These are phyloP conservation scores for Erannis defoliaria DNA, from an alignment of 2,888 invertebrate genomes.

Conservation along the genomic window DNA sequence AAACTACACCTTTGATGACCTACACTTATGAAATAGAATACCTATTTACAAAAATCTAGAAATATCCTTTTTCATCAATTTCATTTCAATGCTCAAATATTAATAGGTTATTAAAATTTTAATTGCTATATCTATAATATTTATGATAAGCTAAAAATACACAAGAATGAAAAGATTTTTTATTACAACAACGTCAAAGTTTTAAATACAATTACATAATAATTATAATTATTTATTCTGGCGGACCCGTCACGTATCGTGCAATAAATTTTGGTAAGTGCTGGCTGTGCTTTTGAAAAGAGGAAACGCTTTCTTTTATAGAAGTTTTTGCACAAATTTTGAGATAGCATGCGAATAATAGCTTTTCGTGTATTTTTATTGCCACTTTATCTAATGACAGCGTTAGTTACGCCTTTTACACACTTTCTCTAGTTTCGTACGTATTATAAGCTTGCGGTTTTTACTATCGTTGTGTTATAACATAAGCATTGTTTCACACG, in stretches of 20 bases:
- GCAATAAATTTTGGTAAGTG: not conserved
- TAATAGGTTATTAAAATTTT: too few relatives aligned
- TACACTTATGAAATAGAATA: too few relatives aligned
- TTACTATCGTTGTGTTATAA: not conserved
- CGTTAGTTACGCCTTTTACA: constrained; percentile 25
- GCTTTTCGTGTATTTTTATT: constrained; percentile 18
- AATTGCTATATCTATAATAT: too few relatives aligned
- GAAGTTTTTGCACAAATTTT: not conserved
- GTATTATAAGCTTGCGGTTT: constrained; percentile 5
- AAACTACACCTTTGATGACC: too few relatives aligned
- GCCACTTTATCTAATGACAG: constrained; percentile 24
- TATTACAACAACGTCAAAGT: not conserved
- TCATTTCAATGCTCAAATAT: too few relatives aligned
- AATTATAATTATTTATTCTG: not conserved
- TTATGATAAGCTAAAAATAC: too few relatives aligned
- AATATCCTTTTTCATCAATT: too few relatives aligned
- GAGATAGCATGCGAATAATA: constrained; percentile 18
- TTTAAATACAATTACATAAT: not conserved
- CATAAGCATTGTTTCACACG: not conserved
- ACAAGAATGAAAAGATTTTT: too few relatives aligned
- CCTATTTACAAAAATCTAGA: too few relatives aligned
- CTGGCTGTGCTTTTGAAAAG: not conserved
- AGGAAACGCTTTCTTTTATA: not conserved
- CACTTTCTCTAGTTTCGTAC: constrained; percentile 28
- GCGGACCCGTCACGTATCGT: not conserved